phyloP scores from a whole-genome alignment of 1,140 invertebrate genomes.

The Leucophenga varia region DNA sequence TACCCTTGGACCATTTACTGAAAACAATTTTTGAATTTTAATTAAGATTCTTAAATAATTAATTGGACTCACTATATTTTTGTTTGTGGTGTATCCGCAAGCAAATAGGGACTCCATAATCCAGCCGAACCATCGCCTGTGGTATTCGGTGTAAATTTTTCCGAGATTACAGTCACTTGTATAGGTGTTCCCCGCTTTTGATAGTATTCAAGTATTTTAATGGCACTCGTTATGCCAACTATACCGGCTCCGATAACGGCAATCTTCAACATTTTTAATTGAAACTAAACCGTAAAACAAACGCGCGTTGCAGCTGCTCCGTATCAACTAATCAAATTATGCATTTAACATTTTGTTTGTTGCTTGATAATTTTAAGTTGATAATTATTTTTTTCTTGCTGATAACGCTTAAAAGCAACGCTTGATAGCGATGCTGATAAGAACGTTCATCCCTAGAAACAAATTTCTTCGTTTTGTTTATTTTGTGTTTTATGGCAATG shows the following conservation, averaged over 20 bases:
- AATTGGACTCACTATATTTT: slow-evolving; percentile 61
- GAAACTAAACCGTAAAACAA: too few relatives aligned
- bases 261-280: slow-evolving; percentile 29
- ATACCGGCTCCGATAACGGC: slow-evolving; percentile 53
- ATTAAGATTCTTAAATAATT: not conserved
- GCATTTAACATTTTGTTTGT: too few relatives aligned
- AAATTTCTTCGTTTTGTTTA: too few relatives aligned
- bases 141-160: slow-evolving; percentile 70
- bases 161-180: slow-evolving; percentile 66
- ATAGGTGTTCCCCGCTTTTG: slow-evolving; percentile 12
- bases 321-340: too few relatives aligned
- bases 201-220: slow-evolving; percentile 46
- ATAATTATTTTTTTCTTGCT: too few relatives aligned
- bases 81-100: slow-evolving; percentile 61
- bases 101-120: slow-evolving; percentile 70
- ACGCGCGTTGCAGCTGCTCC: too few relatives aligned
- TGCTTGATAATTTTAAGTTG: too few relatives aligned
- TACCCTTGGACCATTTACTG: slow-evolving; percentile 66
- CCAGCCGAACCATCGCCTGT: slow-evolving; percentile 78
- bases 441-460: too few relatives aligned
- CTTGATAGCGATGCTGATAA: too few relatives aligned
- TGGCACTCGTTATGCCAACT: slow-evolving; percentile 49
- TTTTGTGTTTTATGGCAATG: too few relatives aligned
- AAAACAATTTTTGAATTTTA: slow-evolving; percentile 14
- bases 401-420: too few relatives aligned